A percentile compares a stretch with the other conserved stretches of the same genome.
phyloP scores from a whole-genome alignment of 2,888 invertebrate species.

The Agonum fuliginosum region DNA sequence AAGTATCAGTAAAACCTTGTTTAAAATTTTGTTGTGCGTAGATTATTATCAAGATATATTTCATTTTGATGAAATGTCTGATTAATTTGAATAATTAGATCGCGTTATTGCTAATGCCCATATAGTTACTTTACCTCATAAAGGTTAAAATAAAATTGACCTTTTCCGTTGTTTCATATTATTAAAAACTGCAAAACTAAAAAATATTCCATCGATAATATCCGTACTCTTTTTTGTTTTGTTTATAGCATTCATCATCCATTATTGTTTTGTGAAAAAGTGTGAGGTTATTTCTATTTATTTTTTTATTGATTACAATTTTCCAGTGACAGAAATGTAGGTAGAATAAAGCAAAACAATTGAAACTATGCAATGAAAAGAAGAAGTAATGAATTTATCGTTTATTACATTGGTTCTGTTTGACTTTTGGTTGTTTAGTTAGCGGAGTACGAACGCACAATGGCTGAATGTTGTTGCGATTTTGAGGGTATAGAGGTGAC shows the following conservation, averaged over 20 bases:
- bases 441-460: slow-evolving; percentile 57
- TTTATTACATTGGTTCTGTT: neutral
- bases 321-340: neutral
- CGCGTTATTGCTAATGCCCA: no score
- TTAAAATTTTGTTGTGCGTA: no score
- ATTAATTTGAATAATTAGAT: no score
- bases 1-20: no score
- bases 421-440: slow-evolving; percentile 55
- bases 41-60: no score
- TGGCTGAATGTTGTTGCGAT: slow-evolving; percentile 58
- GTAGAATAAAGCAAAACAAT: neutral
- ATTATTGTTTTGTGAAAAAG: neutral
- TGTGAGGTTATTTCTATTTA: neutral
- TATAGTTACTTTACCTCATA: no score
- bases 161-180: no score
- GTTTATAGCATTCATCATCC: neutral
- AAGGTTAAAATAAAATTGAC: no score
- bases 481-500: slow-evolving; percentile 55
- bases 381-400: neutral
- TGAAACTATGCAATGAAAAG: neutral
- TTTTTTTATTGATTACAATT: slow-evolving; percentile 1
- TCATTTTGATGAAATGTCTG: no score
- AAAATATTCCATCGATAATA: no score
- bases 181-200: no score
- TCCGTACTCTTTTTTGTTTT: no score